These are phyloP conservation scores for Melanotaenia parkinsoni DNA, from an alignment of 2,797 vertebrate genomes.

Conservation along the genomic window DNA sequence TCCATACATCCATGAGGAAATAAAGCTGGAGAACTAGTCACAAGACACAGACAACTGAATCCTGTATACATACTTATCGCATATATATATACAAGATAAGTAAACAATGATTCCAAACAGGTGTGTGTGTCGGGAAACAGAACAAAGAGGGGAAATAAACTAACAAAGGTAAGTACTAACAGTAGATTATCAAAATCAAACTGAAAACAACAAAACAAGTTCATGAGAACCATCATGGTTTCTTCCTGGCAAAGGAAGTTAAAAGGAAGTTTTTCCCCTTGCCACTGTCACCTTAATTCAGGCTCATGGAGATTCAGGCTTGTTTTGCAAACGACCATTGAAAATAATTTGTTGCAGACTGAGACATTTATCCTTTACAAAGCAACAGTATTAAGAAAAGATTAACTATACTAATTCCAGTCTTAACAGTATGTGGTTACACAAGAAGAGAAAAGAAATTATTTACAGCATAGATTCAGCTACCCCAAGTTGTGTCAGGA, in stretches of 20 bases:
- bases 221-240: neutral
- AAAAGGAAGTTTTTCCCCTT: neutral
- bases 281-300: neutral
- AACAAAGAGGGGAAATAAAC: constrained; percentile 1
- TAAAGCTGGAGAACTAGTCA: neutral
- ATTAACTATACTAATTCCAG: too few species aligned
- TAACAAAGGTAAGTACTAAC: neutral
- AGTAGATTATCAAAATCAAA: neutral
- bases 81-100: neutral
- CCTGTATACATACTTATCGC: neutral
- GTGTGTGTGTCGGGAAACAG: neutral
- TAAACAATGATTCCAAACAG: neutral
- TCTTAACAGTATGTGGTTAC: constrained; percentile 12
- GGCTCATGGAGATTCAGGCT: neutral
- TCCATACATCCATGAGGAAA: neutral
- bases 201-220: neutral
- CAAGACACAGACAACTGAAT: neutral
- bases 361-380: too few species aligned
- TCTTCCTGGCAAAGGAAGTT: neutral
- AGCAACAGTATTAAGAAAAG: too few species aligned
- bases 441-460: constrained; percentile 45
- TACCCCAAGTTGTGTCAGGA: constrained; percentile 25
- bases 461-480: constrained; percentile 60
- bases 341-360: neutral
- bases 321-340: neutral